Conservation (phyloP, 2,888 invertebrate species). For the Griposia aprilina region DNA sequence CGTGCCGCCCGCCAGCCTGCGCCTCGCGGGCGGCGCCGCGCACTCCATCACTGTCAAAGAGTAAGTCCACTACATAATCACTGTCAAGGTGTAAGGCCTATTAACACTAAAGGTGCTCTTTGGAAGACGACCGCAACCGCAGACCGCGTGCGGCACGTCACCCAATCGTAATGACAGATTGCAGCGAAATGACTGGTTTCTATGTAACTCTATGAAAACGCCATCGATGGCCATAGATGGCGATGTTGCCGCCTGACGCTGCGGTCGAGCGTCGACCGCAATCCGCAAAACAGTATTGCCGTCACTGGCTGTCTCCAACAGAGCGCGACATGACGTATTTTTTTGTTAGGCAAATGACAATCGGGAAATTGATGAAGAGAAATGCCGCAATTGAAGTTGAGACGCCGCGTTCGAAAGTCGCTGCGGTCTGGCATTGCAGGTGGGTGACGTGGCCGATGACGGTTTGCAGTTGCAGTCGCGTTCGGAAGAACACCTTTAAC, state of each 20-base stretch:
- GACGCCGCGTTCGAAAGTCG: not conserved
- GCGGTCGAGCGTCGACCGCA: too few relatives aligned
- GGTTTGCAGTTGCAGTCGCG: not conserved
- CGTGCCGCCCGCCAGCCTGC: constrained; percentile 91
- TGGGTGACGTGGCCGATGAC: not conserved
- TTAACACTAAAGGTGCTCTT: not conserved
- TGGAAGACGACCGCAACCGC: not conserved
- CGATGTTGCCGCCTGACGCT: not conserved
- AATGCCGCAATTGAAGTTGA: not conserved
- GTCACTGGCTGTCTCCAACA: not conserved
- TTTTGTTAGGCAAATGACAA: not conserved
- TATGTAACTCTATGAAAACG: not conserved
- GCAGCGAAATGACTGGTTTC: not conserved
- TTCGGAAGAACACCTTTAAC: too few relatives aligned
- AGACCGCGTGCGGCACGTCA: too few relatives aligned
- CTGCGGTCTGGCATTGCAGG: not conserved
- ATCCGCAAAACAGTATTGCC: not conserved
- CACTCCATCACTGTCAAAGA: constrained; percentile 77
- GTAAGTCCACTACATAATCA: constrained; percentile 71
- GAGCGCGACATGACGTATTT: not conserved
- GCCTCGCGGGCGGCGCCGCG: constrained; percentile 60
- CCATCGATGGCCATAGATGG: not conserved
- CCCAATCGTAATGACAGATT: not conserved
- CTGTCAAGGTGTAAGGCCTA: not conserved
- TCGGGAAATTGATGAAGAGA: not conserved